Evolutionary conservation across 2,113 vertebrate genomes (phyloP).

Genomic region (Campylomormyrus numenius): DNA sequence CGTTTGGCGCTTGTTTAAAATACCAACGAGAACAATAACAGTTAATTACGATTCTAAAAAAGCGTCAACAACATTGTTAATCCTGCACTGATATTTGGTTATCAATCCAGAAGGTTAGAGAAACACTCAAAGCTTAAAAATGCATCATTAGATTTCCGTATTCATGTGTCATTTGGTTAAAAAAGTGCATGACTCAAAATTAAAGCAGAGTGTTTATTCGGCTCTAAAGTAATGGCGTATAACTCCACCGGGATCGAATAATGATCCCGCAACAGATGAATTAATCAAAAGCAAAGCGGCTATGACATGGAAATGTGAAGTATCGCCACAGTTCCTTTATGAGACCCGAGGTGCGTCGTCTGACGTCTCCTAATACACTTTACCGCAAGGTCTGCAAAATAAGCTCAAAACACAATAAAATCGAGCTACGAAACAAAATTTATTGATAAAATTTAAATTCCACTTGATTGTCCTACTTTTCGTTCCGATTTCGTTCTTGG

Average conservation of each 20-base stretch:
- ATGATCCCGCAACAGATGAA: conserved; percentile 70
- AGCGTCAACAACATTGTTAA: background rate
- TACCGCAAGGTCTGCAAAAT: background rate
- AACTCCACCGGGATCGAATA: conserved; percentile 82
- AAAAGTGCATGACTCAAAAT: conserved; percentile 65
- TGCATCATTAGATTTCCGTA: background rate
- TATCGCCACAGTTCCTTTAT: conserved; percentile 76
- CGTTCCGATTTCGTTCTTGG: background rate
- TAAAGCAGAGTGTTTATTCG: conserved; percentile 93
- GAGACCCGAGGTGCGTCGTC: background rate
- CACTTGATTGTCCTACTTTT: background rate
- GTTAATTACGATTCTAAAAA: background rate
- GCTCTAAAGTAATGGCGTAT: conserved; percentile 77
- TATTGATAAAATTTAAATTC: background rate
- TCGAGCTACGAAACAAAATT: background rate
- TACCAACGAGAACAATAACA: background rate
- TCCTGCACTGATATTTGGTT: background rate
- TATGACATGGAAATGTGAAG: conserved; percentile 89
- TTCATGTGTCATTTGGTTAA: background rate
- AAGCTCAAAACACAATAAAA: background rate
- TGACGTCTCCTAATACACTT: background rate
- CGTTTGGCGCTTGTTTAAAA: background rate
- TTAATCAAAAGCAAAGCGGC: conserved; percentile 92
- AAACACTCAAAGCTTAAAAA: background rate
- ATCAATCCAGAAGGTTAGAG: background rate